Evolutionary conservation across 2,888 invertebrate species (phyloP), one percentile per base, ranked within the genome.

Genomic region (Halictus quadricinctus): DNA sequence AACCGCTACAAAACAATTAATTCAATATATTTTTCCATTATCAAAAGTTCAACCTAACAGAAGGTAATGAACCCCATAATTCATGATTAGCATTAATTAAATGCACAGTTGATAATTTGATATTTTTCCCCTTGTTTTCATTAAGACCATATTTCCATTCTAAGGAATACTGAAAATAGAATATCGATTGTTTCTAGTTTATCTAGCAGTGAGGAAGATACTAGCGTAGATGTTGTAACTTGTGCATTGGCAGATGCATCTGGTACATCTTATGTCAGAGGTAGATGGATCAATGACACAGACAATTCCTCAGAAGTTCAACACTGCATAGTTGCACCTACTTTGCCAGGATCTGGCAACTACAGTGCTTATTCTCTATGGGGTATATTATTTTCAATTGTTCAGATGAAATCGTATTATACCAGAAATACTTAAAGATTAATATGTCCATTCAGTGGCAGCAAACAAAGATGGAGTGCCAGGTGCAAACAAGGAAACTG

Each of bases 331-430:
- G 97, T 98, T 60, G 97, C 97, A n/a, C 98, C 98, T 0, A 97
- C 97, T 91, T 94, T 98, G 88, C 97, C 98, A 84, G 97, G 97
- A 6, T 97, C 97, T 88, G 98, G 98, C 0, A 98, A 98, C 95
- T 98, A 97, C 93, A 96, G 97, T 13, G 97, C 96, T 88, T 98
- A 96, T 95, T 96, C 95, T 93, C 95, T 97, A 87, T 98, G 97
- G 97, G 96, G 98, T 97, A 95, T 21, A 7, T 66, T 48, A 48
- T 6, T 72, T 80, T 29, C 10, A 15, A 0, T n/a, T 36, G 36
- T 29, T 64, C 15, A 12, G 36, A n/a, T 41, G 13, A 64, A 21
- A 66, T 80, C 69, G 18, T 36, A 66, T 69, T 10, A 12, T 2
- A 54, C 46, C 15, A 72, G n/a, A 6, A 48, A 48, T 54, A 72